Conservation (phyloP, 2,113 vertebrate genomes). For the Spheniscus mendiculus region DNA sequence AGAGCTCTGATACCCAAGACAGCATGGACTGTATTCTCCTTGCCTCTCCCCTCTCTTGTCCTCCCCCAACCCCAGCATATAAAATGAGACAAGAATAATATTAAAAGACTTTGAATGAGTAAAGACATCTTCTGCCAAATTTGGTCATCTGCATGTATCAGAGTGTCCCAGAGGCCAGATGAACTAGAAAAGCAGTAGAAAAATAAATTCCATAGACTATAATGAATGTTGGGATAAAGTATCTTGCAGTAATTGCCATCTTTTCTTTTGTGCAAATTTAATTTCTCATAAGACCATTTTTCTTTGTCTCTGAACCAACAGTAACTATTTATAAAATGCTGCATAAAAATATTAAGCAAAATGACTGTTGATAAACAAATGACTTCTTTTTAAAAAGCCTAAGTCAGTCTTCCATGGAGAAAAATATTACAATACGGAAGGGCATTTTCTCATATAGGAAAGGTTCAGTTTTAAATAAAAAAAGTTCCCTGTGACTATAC, state of each 20-base stretch:
- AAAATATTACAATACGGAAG: background rate
- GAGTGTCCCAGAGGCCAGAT: background rate
- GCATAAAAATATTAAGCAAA: background rate
- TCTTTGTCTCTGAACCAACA: background rate
- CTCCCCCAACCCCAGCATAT: background rate
- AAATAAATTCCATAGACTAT: background rate
- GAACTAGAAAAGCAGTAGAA: background rate
- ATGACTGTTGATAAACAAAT: background rate
- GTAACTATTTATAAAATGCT: background rate
- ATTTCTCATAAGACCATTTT: background rate
- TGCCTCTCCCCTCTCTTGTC: background rate
- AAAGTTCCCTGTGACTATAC: background rate
- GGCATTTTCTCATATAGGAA: background rate
- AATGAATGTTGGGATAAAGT: background rate
- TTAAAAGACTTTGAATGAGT: background rate
- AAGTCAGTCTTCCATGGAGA: background rate
- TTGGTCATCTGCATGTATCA: background rate
- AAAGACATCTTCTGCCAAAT: background rate
- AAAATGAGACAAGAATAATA: background rate
- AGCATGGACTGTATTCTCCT: background rate
- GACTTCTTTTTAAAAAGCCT: background rate
- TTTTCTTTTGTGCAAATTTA: background rate
- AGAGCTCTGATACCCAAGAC: background rate
- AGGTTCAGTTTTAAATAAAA: background rate
- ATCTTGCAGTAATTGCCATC: background rate